Conservation (phyloP, 2,797 vertebrate species). For the Premnoplex brunnescens region DNA sequence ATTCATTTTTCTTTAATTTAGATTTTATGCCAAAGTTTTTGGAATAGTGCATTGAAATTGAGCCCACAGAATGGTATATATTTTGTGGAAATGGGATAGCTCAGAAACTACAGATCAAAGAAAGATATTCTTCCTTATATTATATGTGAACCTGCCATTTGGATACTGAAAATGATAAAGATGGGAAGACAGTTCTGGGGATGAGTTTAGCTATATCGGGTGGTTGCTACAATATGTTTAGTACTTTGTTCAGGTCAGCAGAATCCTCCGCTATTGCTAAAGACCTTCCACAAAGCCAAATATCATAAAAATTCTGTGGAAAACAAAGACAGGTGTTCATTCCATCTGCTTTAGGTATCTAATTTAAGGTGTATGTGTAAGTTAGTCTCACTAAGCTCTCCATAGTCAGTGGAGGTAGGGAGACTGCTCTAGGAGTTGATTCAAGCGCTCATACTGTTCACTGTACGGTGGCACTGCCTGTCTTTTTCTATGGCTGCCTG, state of each 20-base stretch:
- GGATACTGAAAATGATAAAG: not conserved
- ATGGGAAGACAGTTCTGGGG: not conserved
- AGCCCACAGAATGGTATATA: not conserved
- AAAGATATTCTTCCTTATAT: not conserved
- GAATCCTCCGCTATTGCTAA: not conserved
- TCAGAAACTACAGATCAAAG: constrained; percentile 17
- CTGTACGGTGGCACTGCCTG: not conserved
- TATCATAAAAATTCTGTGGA: not conserved
- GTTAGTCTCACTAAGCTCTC: not conserved
- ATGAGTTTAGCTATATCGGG: not conserved
- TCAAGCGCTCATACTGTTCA: not conserved
- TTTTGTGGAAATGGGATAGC: not conserved
- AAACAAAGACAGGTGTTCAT: constrained; percentile 28
- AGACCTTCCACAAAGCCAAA: constrained; percentile 9
- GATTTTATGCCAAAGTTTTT: not conserved
- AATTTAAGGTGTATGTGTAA: constrained; percentile 13
- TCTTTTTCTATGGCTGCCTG: not conserved
- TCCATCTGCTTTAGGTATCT: constrained; percentile 50
- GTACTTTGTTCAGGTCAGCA: not conserved
- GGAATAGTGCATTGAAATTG: not conserved
- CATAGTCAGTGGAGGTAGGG: not conserved
- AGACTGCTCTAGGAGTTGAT: not conserved
- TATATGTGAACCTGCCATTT: not conserved
- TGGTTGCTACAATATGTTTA: not conserved
- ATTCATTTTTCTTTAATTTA: not conserved